A percentile compares a stretch with the other conserved stretches of the same genome.
These are phyloP conservation scores for Phyllotreta cruciferae DNA, from an alignment of 2,888 invertebrate genomes.

Conservation along the genomic window DNA sequence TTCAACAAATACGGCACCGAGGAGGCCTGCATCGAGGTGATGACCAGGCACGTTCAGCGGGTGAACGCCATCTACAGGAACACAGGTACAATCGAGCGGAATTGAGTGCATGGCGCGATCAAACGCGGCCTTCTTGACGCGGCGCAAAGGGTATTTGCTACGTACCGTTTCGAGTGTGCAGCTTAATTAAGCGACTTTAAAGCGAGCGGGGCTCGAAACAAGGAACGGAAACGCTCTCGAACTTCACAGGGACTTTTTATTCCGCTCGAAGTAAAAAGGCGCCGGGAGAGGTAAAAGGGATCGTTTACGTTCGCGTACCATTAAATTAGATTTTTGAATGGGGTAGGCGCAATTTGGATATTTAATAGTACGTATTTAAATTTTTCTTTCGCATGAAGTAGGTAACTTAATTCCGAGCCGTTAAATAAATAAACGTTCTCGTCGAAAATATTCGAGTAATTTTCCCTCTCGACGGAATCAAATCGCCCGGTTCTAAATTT, in stretches of 20 bases:
- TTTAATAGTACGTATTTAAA: too few relatives aligned
- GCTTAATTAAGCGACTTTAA: conserved; percentile 13
- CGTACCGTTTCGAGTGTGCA: conserved; percentile 10
- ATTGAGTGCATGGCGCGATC: too few relatives aligned
- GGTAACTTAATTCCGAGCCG: too few relatives aligned
- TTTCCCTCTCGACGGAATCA: conserved; percentile 1
- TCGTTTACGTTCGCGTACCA: background rate
- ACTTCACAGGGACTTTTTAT: conserved; percentile 5
- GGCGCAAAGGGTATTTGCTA: background rate
- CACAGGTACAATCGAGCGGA: conserved; percentile 67
- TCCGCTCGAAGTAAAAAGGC: conserved; percentile 1
- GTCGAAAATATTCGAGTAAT: background rate
- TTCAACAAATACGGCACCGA: conserved; percentile 93
- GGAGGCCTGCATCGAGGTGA: conserved; percentile 93
- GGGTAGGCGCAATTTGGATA: background rate
- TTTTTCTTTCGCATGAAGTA: too few relatives aligned
- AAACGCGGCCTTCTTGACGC: too few relatives aligned
- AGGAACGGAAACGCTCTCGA: background rate
- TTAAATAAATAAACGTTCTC: background rate
- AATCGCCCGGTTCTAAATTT: conserved; percentile 8
- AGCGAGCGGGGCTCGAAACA: conserved; percentile 3
- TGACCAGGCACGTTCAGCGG: conserved; percentile 92
- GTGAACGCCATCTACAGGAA: conserved; percentile 88
- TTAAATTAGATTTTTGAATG: conserved; percentile 9
- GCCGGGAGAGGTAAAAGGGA: conserved; percentile 1